Base-by-base conservation (phyloP, 1,140 invertebrate genomes). In the Papilio dardanus region DNA sequence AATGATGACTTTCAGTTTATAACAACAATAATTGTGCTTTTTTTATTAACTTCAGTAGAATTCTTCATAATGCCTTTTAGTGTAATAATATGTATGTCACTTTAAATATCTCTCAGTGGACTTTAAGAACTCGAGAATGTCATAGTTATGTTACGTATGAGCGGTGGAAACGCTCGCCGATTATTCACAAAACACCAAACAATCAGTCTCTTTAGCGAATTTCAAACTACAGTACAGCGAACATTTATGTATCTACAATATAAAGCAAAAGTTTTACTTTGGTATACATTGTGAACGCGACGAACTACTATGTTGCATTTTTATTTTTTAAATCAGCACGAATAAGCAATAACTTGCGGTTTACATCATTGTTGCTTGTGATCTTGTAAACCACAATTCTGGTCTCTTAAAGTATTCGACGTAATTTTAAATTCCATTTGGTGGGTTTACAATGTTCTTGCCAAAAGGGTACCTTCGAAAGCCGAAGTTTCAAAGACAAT, bases 231-330 rank as follows among this genome's bases (percentile, higher is more conserved):
- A 0, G 24, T 62, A 62, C 12, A 62, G 24, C 54, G 12, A 62
- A 62, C 21, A 21, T 28, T 30, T 62, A 62, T 62, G 54, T 62
- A 24, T 62, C 24, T 62, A 62, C 54, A 62, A 62, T 62, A 62
- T 62, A 62, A 62, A 62, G 24, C 54, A 62, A 62, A 62, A 62
- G 54, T 62, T 62, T 62, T 8, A 5, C 54, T 62, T 30, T 0
- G 10, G 12, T 62, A 3, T 28, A 62, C 24, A 62, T 62, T 62
- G 54, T 62, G 14, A 28, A 28, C 24, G 54, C 54, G 24, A 62
- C 54, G 3, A 24, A 2, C 24, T 5, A 62, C 2, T 54, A 21
- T 54, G 21, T 8, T 54, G 2, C 19, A 24, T 16, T 24, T 54
- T 54, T 54, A 24, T 54, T 14, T 62, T 28, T 62, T 62, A 28